Base-by-base conservation (phyloP, 30 jellyfish, hydroid and myxozoan species). In the Cassiopea andromeda region DNA sequence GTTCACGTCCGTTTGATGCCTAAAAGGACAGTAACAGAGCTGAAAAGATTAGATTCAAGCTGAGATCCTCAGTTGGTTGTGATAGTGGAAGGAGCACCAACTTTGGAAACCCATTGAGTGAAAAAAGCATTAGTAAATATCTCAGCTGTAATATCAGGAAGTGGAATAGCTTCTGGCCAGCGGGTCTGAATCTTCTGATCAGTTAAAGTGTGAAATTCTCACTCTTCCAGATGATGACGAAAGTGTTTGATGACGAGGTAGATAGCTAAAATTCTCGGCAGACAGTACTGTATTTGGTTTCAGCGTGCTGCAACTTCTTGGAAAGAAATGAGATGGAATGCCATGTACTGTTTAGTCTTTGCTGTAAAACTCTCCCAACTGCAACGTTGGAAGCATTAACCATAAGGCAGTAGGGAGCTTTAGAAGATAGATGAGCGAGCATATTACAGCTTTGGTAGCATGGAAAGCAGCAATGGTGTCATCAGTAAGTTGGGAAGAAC, bases 341-440 rank as follows among this genome's bases (percentile, higher is more conserved):
- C 94, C 94, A 77, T n/a, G 19, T 57, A 16, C 78, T 83, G 15
- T 76, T 19, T 8, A 76, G n/a, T 1, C n/a, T 18, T 47, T 86
- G 94, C 58, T 76, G 85, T 67, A 86, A 73, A 16, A 86, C 94
- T 18, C 77, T 84, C 14, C 94, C 94, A 48, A 86, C 92, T 43
- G 94, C 92, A 12, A 77, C 75, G 0, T 59, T 76, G 54, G 94
- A 86, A 43, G 94, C 94, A 72, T 86, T 84, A 44, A 72, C 84
- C 74, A 50, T 86, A 2, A 86, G 71, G 74, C 75, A 48, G 46
- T 60, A 73, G n/a, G 90, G 92, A 17, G 92, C 91, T 12, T 59
- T 74, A 3, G 85, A 16, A 17, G 79, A 49, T 10, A 92, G 90
- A 67, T 75, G 84, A 17, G n/a, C 27, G 45, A 77, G 82, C 69